Evolutionary conservation across 2,888 invertebrate species (phyloP), one percentile per base, ranked within the genome.

Genomic region (Resseliella maxima): DNA sequence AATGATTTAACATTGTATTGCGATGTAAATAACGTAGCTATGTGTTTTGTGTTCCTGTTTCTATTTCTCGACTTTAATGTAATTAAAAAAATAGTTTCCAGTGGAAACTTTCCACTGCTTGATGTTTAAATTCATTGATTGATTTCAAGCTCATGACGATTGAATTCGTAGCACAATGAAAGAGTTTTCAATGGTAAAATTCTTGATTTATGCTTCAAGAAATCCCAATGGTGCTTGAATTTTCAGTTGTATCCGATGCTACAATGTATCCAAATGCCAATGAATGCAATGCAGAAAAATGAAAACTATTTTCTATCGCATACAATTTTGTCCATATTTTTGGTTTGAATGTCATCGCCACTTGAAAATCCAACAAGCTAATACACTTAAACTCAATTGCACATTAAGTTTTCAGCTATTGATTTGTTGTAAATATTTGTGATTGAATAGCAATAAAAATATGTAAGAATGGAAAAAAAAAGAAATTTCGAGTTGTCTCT

Each of bases 381-480:
- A 72, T 72, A 72, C 35, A 72, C 72, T 72, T 72, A 31, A 72
- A 35, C 31, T 72, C 31, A 72, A 72, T 31, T 72, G 35, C 31
- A 72, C 72, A 72, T 72, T 31, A 72, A 72, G 72, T 35, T 72
- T 59, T 72, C 72, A 72, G 31, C 72, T 31, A 31, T 72, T 72
- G 72, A 72, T 72, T 72, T 72, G 72, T 72, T 72, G 59, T 72
- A 72, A 31, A 72, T 31, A 35, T 15, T 72, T 72, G 72, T 72
- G 72, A 72, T 72, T 72, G 72, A 72, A 72, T 72, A 35, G n/a
- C 27, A 50, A 50, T 50, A 50, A 50, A 50, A 50, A 41, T 50
- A 18, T 50, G 46, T 15, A 50, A 18, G 46, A 18, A 50, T 18
- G 18, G 18, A 50, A 18, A 6, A 50, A 50, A 50, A 50, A 50